These are phyloP conservation scores for Lophochroa leadbeateri DNA, from an alignment of 2,113 vertebrate genomes.

Conservation along the genomic window DNA sequence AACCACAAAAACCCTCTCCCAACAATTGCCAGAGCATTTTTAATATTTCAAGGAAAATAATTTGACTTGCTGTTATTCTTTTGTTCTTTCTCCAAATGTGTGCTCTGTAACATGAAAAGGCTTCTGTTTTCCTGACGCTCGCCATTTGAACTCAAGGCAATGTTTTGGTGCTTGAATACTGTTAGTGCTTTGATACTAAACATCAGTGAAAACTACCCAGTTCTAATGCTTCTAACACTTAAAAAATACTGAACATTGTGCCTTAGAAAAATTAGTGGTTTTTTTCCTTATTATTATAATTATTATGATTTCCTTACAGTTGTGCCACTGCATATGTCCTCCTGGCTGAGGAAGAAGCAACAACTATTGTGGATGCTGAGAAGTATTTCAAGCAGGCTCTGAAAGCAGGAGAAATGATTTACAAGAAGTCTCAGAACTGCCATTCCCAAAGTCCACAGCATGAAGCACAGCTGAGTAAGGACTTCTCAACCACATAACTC, in stretches of 20 bases:
- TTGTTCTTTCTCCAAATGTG: not conserved
- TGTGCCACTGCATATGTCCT: constrained; percentile 96
- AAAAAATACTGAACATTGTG: not conserved
- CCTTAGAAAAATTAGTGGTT: not conserved
- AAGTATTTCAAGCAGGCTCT: constrained; percentile 95
- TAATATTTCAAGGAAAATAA: not conserved
- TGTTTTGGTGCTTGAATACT: not conserved
- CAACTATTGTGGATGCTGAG: constrained; percentile 95
- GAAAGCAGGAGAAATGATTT: constrained; percentile 85
- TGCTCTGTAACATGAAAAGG: not conserved
- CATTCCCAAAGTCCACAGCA: constrained; percentile 81
- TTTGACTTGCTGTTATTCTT: not conserved
- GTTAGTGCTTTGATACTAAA: not conserved
- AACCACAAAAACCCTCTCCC: not conserved
- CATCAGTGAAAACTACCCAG: not conserved
- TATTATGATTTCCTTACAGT: constrained; percentile 58
- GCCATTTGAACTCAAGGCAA: not conserved
- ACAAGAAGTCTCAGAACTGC: constrained; percentile 79
- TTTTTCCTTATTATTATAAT: not conserved
- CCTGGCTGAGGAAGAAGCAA: constrained; percentile 96
- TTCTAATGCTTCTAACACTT: not conserved
- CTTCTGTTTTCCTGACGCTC: constrained; percentile 3
- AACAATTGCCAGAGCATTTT: not conserved
- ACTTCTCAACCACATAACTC: not conserved
- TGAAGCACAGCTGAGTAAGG: constrained; percentile 84